These are phyloP conservation scores for Saccostrea cuccullata DNA, from an alignment of 1,140 invertebrate genomes.

Conservation along the genomic window DNA sequence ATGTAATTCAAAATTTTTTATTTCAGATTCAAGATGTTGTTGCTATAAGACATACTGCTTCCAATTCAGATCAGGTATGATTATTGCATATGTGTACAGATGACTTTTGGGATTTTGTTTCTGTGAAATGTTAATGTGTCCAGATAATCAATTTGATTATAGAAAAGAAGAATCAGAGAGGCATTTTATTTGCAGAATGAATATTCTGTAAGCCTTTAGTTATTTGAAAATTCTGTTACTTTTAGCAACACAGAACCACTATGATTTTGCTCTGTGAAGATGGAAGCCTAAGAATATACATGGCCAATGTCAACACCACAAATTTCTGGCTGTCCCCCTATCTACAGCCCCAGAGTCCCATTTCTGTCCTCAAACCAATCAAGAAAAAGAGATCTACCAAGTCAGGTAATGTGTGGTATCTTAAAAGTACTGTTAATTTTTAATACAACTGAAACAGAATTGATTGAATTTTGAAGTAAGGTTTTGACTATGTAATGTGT, in stretches of 20 bases:
- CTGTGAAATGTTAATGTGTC: too few relatives aligned
- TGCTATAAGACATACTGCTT: conserved; percentile 89
- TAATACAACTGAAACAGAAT: too few relatives aligned
- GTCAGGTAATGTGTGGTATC: conserved; percentile 61
- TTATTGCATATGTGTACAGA: not conserved
- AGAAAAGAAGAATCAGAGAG: too few relatives aligned
- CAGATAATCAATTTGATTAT: too few relatives aligned
- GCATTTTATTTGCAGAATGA: too few relatives aligned
- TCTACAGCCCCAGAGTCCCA: conserved; percentile 76
- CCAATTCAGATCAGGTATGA: conserved; percentile 80
- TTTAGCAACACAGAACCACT: conserved; percentile 88
- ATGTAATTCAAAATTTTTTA: not conserved
- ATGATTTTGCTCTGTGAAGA: conserved; percentile 97
- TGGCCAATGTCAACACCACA: conserved; percentile 81
- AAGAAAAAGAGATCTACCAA: conserved; percentile 79
- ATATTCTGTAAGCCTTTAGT: not conserved
- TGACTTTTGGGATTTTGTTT: not conserved
- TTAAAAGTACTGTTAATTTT: too few relatives aligned
- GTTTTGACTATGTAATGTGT: not conserved
- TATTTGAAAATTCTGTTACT: conserved; percentile 17
- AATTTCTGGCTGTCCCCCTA: conserved; percentile 80
- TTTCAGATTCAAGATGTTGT: conserved; percentile 94
- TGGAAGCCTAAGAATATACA: conserved; percentile 92
- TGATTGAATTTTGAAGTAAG: too few relatives aligned
- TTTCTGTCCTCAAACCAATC: conserved; percentile 73